Conservation (phyloP, 2,797 vertebrate genomes). For the Parotocinclus haroldoi region DNA sequence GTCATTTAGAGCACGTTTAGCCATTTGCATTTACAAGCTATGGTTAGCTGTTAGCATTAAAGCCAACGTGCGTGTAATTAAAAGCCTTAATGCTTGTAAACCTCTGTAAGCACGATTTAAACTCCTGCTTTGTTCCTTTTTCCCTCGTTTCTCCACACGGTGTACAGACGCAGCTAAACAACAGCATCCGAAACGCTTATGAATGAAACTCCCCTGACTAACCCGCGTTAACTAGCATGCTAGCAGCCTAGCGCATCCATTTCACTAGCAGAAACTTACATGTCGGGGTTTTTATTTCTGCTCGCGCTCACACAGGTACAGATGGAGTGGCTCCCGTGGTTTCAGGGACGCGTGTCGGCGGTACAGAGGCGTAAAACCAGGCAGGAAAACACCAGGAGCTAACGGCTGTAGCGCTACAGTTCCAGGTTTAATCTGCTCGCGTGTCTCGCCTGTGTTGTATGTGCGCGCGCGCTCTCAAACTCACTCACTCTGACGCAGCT, state of each 20-base stretch:
- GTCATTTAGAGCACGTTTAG: background rate
- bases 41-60: background rate
- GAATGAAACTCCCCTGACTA: slow-evolving; percentile 5
- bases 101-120: no score
- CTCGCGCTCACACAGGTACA: slow-evolving; percentile 9
- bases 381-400: background rate
- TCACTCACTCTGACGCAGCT: slow-evolving; percentile 48
- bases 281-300: slow-evolving; percentile 37
- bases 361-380: background rate
- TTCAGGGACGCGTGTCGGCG: background rate
- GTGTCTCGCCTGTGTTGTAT: slow-evolving; percentile 45
- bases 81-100: no score
- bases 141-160: no score
- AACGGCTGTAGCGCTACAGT: no score
- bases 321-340: background rate
- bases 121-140: no score
- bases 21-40: background rate
- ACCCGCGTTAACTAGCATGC: slow-evolving; percentile 15
- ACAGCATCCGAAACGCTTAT: background rate
- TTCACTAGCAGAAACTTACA: slow-evolving; percentile 39
- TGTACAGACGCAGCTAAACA: no score
- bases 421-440: slow-evolving; percentile 50
- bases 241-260: slow-evolving; percentile 32
- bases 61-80: no score
- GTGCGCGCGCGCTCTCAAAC: no score